Evolutionary conservation across 1,140 invertebrate species (phyloP).

Genomic region (Calosoma granatense): DNA sequence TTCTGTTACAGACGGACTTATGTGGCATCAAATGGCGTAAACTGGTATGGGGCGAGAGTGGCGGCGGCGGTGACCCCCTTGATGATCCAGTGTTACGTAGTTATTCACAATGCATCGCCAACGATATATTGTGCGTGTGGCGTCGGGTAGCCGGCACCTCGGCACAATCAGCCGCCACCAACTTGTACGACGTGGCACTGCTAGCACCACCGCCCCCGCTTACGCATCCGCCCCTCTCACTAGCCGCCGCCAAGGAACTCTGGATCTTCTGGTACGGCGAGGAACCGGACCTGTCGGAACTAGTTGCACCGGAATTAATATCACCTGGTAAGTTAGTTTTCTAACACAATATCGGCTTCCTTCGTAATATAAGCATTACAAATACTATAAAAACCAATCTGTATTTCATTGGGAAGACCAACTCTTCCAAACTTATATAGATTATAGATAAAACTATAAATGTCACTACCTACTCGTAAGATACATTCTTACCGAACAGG

Average conservation of each 20-base stretch:
- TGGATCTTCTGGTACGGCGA: conserved; percentile 99
- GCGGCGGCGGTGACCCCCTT: conserved; percentile 55
- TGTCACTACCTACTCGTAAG: too few relatives aligned
- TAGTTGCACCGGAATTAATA: conserved; percentile 70
- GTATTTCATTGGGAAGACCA: too few relatives aligned
- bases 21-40: conserved; percentile 99
- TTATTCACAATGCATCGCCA: conserved; percentile 85
- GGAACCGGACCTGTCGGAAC: conserved; percentile 79
- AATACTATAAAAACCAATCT: too few relatives aligned
- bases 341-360: background rate
- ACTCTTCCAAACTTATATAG: too few relatives aligned
- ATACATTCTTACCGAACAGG: too few relatives aligned
- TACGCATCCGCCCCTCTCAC: conserved; percentile 55
- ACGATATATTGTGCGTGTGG: conserved; percentile 95
- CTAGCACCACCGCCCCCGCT: conserved; percentile 36
- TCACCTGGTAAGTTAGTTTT: conserved; percentile 52
- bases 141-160: conserved; percentile 56
- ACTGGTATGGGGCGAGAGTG: conserved; percentile 68
- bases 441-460: too few relatives aligned
- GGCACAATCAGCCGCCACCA: conserved; percentile 41
- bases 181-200: conserved; percentile 46
- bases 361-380: conserved; percentile 9
- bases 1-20: conserved; percentile 78
- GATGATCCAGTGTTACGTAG: conserved; percentile 89
- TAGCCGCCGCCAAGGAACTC: conserved; percentile 81